Percentiles rank a stretch among this genome's conserved stretches.
phyloP scores from a whole-genome alignment of 2,113 vertebrate genomes.

The Lycocorax pyrrhopterus region DNA sequence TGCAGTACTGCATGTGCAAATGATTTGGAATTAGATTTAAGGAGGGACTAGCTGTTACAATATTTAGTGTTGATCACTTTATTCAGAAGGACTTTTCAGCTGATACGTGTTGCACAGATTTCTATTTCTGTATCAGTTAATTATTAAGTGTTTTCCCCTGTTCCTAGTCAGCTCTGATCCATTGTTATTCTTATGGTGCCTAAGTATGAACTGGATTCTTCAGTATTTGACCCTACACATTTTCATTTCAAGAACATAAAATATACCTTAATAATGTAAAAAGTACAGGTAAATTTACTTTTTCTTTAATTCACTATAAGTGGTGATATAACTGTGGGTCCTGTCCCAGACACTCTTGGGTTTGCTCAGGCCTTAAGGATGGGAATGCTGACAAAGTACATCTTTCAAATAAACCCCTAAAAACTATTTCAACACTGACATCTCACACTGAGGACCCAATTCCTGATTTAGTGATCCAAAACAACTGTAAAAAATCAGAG shows the following conservation, averaged over 20 bases:
- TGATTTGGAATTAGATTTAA: background rate
- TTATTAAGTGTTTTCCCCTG: background rate
- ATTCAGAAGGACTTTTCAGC: background rate
- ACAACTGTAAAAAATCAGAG: background rate
- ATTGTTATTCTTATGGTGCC: background rate
- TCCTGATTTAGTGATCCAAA: background rate
- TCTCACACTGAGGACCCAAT: background rate
- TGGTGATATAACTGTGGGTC: background rate
- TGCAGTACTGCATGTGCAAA: background rate
- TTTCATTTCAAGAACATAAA: background rate
- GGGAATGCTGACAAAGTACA: background rate
- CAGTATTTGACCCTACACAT: background rate
- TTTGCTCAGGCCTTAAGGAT: background rate
- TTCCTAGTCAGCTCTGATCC: background rate
- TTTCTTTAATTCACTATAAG: background rate
- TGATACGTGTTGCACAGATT: background rate
- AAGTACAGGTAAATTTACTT: background rate
- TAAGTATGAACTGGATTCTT: background rate
- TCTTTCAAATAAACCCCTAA: background rate
- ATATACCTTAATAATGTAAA: background rate
- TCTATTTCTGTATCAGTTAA: background rate
- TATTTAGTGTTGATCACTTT: background rate
- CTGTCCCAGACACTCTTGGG: background rate
- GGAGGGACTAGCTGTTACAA: slow-evolving; percentile 1
- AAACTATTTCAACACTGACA: background rate